Evolutionary conservation across 2,797 vertebrate species (phyloP), one percentile per base, ranked within the genome.

Genomic region (Pipistrellus nathusii): DNA sequence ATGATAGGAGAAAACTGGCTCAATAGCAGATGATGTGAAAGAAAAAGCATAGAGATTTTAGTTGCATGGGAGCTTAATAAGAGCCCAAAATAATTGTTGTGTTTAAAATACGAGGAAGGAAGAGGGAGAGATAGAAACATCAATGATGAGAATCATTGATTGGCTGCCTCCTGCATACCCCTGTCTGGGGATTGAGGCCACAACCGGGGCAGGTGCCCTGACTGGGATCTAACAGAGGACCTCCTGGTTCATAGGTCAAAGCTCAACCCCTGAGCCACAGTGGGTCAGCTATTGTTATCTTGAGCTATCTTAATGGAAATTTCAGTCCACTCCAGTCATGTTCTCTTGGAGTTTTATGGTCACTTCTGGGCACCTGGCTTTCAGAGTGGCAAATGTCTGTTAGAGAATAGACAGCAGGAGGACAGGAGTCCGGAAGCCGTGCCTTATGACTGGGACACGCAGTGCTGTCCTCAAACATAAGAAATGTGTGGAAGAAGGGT

Each of bases 11-110:
- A 94, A n/a, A 90, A 83, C 41, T 90, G 41, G 48, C 78, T 85
- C 51, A 71, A 35, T 35, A 95, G 87, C 20, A 92, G 72, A 92
- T 88, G 86, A 64, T 55, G 23, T 88, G 27, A 41, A 27, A 27
- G 44, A 77, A 87, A 91, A 92, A 89, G 57, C 21, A 90, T 35
- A 55, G 76, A 94, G 75, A 90, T 95, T 94, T 96, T 89, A 92
- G 75, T 78, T 93, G 69, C 77, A 94, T 94, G 73, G 48, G 88
- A 95, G 59, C 80, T 62, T 81, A 80, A 66, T 75, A 93, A 90
- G 73, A 96, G 85, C 94, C 93, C 72, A 66, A 92, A 94, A 89
- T 89, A 5, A 62, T 14, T 13, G 5, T 62, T 62, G 59, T 62
- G 59, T 25, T 59, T 41, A 41, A 41, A 41, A 41, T 41, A 41